Evolutionary conservation across 2,113 vertebrate genomes (phyloP).

Genomic region (Cryptomyrus ogoouensis): DNA sequence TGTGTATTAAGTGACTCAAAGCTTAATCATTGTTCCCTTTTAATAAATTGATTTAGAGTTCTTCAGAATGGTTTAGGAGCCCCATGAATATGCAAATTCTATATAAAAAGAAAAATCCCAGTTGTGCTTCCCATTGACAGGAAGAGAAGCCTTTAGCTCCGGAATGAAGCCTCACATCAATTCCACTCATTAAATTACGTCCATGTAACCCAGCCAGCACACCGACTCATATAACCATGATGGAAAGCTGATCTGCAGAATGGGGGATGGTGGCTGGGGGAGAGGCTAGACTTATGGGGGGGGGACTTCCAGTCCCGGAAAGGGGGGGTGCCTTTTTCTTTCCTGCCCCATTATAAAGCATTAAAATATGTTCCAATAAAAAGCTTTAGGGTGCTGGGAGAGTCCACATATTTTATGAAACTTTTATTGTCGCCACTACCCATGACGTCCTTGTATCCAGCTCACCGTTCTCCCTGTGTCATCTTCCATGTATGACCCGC

Average conservation of each 20-base stretch:
- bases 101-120: neutral
- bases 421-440: neutral
- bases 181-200: neutral
- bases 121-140: neutral
- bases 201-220: neutral
- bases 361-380: neutral
- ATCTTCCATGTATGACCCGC: no score
- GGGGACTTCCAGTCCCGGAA: neutral
- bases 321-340: neutral
- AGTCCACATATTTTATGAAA: neutral
- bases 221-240: conserved; percentile 40
- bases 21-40: neutral
- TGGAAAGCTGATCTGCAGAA: conserved; percentile 37
- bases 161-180: neutral
- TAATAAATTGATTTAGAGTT: neutral
- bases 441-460: no score
- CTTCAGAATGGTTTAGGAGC: neutral
- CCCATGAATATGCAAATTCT: neutral
- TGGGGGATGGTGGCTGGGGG: neutral
- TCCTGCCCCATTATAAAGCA: neutral
- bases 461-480: no score
- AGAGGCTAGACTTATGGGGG: neutral
- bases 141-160: neutral
- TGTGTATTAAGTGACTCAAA: neutral
- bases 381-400: neutral